Evolutionary conservation across 1,140 invertebrate species (phyloP), one percentile per base, ranked within the genome.

Genomic region (Meloidogyne floridensis): DNA sequence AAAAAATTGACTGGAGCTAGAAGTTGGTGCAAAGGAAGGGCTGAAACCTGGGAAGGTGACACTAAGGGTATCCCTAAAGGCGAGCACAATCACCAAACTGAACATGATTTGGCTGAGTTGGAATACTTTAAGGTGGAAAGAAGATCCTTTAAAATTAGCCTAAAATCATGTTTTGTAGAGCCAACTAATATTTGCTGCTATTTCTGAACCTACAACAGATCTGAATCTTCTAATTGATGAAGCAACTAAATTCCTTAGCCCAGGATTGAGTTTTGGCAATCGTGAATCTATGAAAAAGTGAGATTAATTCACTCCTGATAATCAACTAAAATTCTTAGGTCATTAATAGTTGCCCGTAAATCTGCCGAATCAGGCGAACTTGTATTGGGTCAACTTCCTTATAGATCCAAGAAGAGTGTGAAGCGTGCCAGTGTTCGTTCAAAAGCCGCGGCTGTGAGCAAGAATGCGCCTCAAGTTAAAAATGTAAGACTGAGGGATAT

Each of bases 31-130:
- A 85, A 86, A 53, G 84, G 84, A 15, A 72, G 85, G 70, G 86
- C 86, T 8, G 86, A 87, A 78, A 87, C 86, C 13, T 88, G 86
- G 87, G 86, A 87, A 71, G 81, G 81, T 72, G 86, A 87, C 70
- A 74, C 69, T 13, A 84, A 86, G 20, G 86, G 86, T 53, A 86
- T 81, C 32, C 84, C 86, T n/a, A 87, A 87, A 47, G 86, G 86
- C 9, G 86, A 87, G 69, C 86, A 87, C 81, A 87, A 87, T 72
- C 86, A 87, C 65, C 43, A 82, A 0, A 81, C 86, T 15, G 86
- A 87, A 76, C 87, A 87, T 72, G 87, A 87, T 72, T 69, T 87
- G 8, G 86, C 86, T 13, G 86, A 87, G 74, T 74, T 87, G 51
- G 86, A 87, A 59, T 87, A 81, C 79, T 87, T 87, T 72, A 87